Conservation (phyloP, 2,113 vertebrate genomes). For the Anthoscopus minutus region DNA sequence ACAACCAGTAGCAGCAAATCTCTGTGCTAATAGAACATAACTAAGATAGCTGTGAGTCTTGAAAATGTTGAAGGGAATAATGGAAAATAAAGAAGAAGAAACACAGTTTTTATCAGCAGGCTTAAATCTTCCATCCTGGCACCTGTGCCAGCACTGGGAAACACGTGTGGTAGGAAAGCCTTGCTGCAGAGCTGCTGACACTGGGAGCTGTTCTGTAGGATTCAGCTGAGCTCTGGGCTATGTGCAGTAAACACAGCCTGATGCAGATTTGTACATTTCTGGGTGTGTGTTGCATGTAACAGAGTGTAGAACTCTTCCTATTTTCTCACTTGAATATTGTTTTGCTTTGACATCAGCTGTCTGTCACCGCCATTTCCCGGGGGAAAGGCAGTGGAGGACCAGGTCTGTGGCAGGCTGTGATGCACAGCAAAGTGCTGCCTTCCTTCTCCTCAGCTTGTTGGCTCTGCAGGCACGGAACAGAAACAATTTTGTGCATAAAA, state of each 20-base stretch:
- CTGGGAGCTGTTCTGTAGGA: not conserved
- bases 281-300: not conserved
- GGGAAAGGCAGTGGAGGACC: not conserved
- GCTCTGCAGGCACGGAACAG: not conserved
- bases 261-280: rapidly evolving
- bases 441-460: not conserved
- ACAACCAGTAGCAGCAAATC: not conserved
- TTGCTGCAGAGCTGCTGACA: not conserved
- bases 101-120: not conserved
- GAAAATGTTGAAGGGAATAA: not conserved
- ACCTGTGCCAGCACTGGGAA: not conserved
- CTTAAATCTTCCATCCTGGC: not conserved
- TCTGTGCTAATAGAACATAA: not conserved
- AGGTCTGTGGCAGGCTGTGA: not conserved
- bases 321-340: not conserved
- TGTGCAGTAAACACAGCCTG: not conserved
- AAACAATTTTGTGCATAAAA: rapidly evolving
- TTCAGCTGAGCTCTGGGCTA: not conserved
- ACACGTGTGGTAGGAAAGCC: not conserved
- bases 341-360: not conserved
- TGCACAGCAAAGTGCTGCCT: not conserved
- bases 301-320: not conserved
- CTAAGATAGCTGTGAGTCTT: not conserved
- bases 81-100: not conserved
- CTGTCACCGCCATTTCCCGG: not conserved